These are phyloP conservation scores for Myotis myotis DNA, from an alignment of 2,797 vertebrate species.

Conservation along the genomic window DNA sequence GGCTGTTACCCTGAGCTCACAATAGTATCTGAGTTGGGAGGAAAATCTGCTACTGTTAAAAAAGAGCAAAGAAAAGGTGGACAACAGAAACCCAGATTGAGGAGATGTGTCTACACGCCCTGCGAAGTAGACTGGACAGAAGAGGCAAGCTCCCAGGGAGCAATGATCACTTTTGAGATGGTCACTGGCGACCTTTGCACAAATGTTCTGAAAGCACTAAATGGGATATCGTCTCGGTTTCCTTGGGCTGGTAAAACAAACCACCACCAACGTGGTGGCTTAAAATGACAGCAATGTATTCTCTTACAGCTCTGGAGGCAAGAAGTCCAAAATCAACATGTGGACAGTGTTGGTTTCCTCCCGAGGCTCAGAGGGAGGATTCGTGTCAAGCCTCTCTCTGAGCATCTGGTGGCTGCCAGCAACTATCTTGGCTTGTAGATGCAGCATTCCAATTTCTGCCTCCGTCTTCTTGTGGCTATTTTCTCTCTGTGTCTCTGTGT, in stretches of 20 bases:
- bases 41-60: background rate
- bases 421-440: background rate
- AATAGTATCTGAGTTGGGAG: background rate
- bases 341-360: background rate
- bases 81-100: background rate
- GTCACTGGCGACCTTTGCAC: background rate
- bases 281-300: background rate
- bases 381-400: background rate
- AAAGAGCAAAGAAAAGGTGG: background rate
- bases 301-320: background rate
- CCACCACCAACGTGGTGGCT: background rate
- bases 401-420: background rate
- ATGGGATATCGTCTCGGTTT: background rate
- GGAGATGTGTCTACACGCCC: background rate
- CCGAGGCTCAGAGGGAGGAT: background rate
- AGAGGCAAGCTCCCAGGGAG: background rate
- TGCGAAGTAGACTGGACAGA: background rate
- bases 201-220: background rate
- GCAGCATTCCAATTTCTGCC: background rate
- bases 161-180: background rate
- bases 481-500: background rate
- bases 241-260: background rate
- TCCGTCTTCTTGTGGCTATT: background rate
- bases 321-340: background rate
- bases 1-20: conserved; percentile 38